Conservation (phyloP, 2,797 vertebrate genomes). For the Rhynchotus rufescens region DNA sequence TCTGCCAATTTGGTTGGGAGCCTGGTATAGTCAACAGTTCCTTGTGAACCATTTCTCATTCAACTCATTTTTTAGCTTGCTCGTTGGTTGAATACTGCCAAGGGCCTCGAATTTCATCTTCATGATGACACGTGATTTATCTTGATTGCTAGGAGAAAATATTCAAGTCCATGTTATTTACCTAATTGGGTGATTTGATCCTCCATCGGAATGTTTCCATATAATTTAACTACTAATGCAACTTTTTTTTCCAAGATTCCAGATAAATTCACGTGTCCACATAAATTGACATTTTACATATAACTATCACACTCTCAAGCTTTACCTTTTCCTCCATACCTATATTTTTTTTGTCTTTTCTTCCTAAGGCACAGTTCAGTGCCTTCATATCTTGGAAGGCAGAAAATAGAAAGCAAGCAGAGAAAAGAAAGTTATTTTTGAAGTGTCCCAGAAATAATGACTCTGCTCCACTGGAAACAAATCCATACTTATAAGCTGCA, state of each 20-base stretch:
- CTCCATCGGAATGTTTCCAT: not conserved
- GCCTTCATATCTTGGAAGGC: not conserved
- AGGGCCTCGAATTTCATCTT: not conserved
- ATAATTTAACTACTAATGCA: not conserved
- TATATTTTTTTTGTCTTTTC: not conserved
- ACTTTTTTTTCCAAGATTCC: not conserved
- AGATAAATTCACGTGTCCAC: not conserved
- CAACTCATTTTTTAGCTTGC: not conserved
- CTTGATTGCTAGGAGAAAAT: not conserved
- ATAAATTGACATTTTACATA: not conserved
- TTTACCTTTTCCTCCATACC: not conserved
- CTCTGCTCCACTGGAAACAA: not conserved
- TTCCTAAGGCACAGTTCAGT: not conserved
- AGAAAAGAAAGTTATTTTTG: not conserved
- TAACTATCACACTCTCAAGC: not conserved
- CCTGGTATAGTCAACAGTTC: not conserved
- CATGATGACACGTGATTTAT: not conserved
- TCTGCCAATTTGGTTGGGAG: not conserved
- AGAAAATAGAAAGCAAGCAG: not conserved
- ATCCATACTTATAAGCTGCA: not conserved
- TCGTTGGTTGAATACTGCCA: not conserved
- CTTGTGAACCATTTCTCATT: not conserved
- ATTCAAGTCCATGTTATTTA: not conserved
- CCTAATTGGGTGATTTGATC: not conserved
- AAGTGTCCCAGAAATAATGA: not conserved